phyloP scores from a whole-genome alignment of 2,113 vertebrate genomes.

The Gorsachius goisagi region DNA sequence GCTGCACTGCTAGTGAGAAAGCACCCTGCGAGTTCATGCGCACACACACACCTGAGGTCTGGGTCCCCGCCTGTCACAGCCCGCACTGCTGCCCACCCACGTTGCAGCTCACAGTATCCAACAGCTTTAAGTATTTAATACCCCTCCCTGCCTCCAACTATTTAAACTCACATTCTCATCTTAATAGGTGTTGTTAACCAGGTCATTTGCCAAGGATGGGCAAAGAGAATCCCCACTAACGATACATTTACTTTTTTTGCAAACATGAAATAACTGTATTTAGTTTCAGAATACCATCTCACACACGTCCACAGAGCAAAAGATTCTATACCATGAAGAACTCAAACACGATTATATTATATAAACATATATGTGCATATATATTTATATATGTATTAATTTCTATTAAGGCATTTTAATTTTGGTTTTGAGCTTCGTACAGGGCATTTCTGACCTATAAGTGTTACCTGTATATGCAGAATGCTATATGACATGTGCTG shows the following conservation, averaged over 20 bases:
- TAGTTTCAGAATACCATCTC: not conserved
- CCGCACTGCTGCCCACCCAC: fast-evolving
- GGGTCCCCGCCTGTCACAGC: not conserved
- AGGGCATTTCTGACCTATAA: not conserved
- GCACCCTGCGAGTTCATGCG: fast-evolving
- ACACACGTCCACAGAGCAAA: not conserved
- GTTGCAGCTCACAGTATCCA: fast-evolving
- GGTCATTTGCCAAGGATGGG: not conserved
- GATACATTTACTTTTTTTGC: not conserved
- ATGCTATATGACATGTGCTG: not conserved
- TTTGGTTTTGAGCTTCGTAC: not conserved
- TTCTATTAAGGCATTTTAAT: not conserved
- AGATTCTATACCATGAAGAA: not conserved
- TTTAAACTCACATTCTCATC: not conserved
- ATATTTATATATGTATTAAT: not conserved
- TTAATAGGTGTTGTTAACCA: not conserved
- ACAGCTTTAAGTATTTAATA: not conserved
- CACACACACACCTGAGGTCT: not conserved
- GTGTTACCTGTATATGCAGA: not conserved
- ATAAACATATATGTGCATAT: not conserved
- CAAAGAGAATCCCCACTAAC: not conserved
- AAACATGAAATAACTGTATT: not conserved
- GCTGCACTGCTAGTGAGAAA: not conserved
- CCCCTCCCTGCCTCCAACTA: not conserved
- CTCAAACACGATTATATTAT: not conserved